A percentile compares a stretch with the other conserved stretches of the same genome.
These are phyloP conservation scores for Portevinia maculata DNA, from an alignment of 2,888 invertebrate species.

Conservation along the genomic window DNA sequence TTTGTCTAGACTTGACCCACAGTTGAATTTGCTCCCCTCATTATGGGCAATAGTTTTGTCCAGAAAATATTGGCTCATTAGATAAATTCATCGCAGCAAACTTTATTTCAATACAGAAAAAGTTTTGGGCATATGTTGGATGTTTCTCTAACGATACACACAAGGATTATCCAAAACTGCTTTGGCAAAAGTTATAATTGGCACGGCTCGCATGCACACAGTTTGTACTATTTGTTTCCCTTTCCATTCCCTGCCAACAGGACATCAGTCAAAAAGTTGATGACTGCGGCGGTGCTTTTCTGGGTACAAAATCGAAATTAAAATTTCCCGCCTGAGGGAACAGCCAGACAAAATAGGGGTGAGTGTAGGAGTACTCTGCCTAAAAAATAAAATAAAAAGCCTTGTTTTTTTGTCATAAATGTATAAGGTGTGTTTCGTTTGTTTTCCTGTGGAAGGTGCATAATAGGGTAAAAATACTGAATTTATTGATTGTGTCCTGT, in stretches of 20 bases:
- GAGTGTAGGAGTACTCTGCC: conserved; percentile 40
- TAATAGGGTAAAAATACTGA: background rate
- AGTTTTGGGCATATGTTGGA: conserved; percentile 2
- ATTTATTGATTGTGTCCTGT: too few relatives aligned
- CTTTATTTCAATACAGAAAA: conserved; percentile 31
- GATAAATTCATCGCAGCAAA: conserved; percentile 47
- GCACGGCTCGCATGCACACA: conserved; percentile 21
- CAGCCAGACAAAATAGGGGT: conserved; percentile 61
- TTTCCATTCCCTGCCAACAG: background rate
- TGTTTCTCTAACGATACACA: conserved; percentile 22
- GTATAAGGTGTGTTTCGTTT: conserved; percentile 31
- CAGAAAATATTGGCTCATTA: conserved; percentile 66
- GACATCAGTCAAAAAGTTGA: conserved; percentile 63
- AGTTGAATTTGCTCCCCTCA: conserved; percentile 12
- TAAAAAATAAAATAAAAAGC: conserved; percentile 35
- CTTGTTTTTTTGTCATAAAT: background rate
- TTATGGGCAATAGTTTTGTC: conserved; percentile 45
- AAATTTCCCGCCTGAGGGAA: conserved; percentile 65
- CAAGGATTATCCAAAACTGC: conserved; percentile 58
- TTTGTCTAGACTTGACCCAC: conserved; percentile 72
- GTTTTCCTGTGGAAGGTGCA: background rate
- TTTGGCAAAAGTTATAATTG: conserved; percentile 74
- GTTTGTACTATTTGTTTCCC: background rate
- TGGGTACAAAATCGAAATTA: conserved; percentile 70
- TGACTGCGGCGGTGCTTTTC: conserved; percentile 59